A percentile compares a stretch with the other conserved stretches of the same genome.
Evolutionary conservation across 2,113 vertebrate species (phyloP).

Genomic region (Octodon degus): DNA sequence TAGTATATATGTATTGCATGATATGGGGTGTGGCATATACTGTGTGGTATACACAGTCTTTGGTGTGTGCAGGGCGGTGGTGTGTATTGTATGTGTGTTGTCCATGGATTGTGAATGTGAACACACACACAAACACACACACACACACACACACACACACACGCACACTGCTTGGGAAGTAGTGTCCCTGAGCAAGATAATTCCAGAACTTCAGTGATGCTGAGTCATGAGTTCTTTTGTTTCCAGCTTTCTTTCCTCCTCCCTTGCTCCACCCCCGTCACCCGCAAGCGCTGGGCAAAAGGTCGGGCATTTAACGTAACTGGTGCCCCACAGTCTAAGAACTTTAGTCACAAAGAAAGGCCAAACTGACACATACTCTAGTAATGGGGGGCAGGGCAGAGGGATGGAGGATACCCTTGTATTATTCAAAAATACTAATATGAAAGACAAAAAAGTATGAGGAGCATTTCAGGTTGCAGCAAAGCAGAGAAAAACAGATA

Average conservation of each 20-base stretch:
- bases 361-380: not conserved
- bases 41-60: not conserved
- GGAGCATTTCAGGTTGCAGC: not conserved
- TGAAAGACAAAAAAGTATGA: not conserved
- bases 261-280: not conserved
- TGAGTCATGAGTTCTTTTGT: not conserved
- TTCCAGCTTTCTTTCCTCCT: not conserved
- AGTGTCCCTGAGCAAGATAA: not conserved
- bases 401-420: accelerated
- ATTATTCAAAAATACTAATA: not conserved
- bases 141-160: too few relatives aligned
- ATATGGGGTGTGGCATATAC: not conserved
- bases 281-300: not conserved
- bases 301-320: not conserved
- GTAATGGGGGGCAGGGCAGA: not conserved
- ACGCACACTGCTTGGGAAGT: not conserved
- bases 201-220: not conserved
- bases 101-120: not conserved
- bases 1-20: not conserved
- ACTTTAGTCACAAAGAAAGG: not conserved
- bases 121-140: too few relatives aligned
- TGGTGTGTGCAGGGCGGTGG: not conserved
- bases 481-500: not conserved
- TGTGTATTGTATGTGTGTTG: not conserved
- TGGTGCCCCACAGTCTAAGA: not conserved